A percentile compares a stretch with the other conserved stretches of the same genome.
phyloP scores from a whole-genome alignment of 2,113 vertebrate species.

The Emydura subglobosa region DNA sequence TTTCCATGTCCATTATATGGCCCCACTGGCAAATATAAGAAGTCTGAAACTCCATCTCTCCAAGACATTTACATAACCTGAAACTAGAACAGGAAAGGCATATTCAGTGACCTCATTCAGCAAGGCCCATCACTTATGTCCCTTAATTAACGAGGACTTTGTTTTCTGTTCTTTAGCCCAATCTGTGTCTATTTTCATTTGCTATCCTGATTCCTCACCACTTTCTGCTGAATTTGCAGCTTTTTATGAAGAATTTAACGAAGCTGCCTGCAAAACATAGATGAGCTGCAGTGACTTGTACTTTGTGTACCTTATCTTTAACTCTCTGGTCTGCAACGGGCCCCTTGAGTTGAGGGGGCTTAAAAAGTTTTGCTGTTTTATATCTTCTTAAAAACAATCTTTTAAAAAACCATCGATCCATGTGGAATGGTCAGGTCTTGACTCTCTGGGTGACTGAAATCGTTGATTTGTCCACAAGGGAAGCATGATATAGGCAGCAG shows the following conservation, averaged over 20 bases:
- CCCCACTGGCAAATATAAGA: constrained; percentile 32
- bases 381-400: neutral
- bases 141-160: constrained; percentile 66
- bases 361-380: constrained; percentile 19
- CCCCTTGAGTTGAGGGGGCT: constrained; percentile 20
- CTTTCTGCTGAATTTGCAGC: constrained; percentile 58
- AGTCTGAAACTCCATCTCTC: constrained; percentile 31
- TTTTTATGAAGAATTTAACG: constrained; percentile 27
- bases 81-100: constrained; percentile 48
- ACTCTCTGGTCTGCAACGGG: constrained; percentile 34
- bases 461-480: neutral
- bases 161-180: constrained; percentile 44
- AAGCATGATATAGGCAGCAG: neutral
- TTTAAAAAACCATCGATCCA: neutral
- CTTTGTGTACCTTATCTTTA: neutral
- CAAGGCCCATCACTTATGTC: constrained; percentile 14
- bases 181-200: constrained; percentile 63
- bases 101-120: constrained; percentile 63
- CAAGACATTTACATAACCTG: constrained; percentile 52
- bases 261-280: constrained; percentile 30
- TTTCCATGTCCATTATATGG: constrained; percentile 36
- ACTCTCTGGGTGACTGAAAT: neutral
- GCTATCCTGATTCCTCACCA: neutral
- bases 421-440: neutral
- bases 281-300: constrained; percentile 32